Percentiles rank a stretch among this genome's conserved stretches.
These are phyloP conservation scores for Motacilla tschutschensis DNA, from an alignment of 2,113 vertebrate genomes.

Conservation along the genomic window DNA sequence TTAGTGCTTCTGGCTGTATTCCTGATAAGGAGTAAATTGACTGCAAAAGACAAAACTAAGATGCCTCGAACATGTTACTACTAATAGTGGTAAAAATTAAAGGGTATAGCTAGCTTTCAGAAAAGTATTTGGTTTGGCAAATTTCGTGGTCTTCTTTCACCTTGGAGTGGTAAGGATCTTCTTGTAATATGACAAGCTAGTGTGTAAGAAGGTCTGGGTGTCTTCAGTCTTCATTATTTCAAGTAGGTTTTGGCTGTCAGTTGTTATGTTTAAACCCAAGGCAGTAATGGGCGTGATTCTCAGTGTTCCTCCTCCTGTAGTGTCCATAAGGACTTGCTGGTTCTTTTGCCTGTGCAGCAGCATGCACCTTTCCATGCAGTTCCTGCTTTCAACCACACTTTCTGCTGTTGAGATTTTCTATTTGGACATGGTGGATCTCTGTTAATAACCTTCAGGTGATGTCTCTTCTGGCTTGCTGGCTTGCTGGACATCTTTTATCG, in stretches of 20 bases:
- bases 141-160: neutral
- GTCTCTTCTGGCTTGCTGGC: neutral
- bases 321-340: neutral
- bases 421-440: neutral
- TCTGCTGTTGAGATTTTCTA: neutral
- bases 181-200: neutral
- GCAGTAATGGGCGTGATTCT: rapidly evolving
- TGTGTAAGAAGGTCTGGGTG: neutral
- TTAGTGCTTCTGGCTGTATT: neutral
- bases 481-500: neutral
- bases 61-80: neutral
- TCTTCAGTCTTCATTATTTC: neutral
- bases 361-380: neutral
- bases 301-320: neutral
- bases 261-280: neutral
- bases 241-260: rapidly evolving
- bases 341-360: neutral
- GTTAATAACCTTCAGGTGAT: neutral
- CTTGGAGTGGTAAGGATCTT: neutral
- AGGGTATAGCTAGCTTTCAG: neutral
- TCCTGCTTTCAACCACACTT: rapidly evolving
- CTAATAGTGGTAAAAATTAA: neutral
- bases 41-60: neutral
- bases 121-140: neutral
- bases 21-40: neutral